These are phyloP conservation scores for Aurelia sp. DNA, from an alignment of 30 jellyfish, hydroid and myxozoan species.

Conservation along the genomic window DNA sequence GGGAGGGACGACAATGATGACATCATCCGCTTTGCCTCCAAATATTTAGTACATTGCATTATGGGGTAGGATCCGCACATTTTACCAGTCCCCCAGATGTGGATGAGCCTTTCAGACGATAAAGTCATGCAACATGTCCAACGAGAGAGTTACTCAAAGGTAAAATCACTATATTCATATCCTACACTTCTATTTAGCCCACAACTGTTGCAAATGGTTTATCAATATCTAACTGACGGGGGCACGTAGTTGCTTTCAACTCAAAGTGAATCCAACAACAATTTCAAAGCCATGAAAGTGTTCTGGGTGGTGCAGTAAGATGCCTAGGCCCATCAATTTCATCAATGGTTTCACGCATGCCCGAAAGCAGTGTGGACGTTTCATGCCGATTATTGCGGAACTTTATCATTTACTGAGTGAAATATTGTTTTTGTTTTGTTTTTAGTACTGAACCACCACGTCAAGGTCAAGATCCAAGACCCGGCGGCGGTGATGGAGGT, in stretches of 20 bases:
- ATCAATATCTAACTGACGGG: no score
- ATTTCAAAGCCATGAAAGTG: no score
- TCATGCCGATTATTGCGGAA: no score
- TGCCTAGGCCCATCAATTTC: background rate
- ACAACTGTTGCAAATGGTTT: no score
- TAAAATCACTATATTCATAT: background rate
- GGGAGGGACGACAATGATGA: no score
- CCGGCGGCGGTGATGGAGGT: conserved; percentile 38
- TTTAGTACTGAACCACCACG: conserved; percentile 49
- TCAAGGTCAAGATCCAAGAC: conserved; percentile 52
- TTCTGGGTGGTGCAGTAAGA: background rate
- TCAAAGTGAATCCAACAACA: no score
- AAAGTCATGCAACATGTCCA: conserved; percentile 84
- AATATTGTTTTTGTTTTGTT: background rate
- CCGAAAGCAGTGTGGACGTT: background rate
- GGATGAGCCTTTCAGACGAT: conserved; percentile 73
- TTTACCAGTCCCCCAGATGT: conserved; percentile 64
- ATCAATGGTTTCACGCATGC: background rate
- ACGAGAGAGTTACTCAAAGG: conserved; percentile 63
- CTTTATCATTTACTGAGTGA: no score
- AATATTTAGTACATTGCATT: conserved; percentile 25
- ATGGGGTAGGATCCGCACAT: conserved; percentile 72
- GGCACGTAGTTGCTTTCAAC: no score
- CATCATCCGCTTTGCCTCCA: no score
- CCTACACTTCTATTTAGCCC: no score